Base-by-base conservation (phyloP, 2,797 vertebrate genomes). In the Mus minutoides region DNA sequence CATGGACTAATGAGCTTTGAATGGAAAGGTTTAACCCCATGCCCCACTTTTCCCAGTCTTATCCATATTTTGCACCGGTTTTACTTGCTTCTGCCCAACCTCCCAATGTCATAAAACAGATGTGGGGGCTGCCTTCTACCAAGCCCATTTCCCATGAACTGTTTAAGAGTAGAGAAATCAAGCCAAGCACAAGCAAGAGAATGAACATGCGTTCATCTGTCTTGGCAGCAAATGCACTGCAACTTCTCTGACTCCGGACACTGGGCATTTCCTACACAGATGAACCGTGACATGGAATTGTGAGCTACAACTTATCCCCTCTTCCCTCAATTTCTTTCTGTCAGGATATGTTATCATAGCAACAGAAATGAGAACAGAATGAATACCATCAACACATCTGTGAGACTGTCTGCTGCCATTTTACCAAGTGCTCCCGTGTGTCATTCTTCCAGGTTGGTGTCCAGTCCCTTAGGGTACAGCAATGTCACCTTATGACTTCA, bases 401-500 rank as follows among this genome's bases (percentile, higher is more conserved):
- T 46, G 58, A 49, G 46, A 69, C 79, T 5, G 24, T 84, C 26
- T 16, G 34, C 60, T 76, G 64, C 52, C 29, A 0, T 67, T 85
- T 94, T 34, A 29, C 34, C 85, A 49, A 37, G 60, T 1, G 17
- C 6, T 77, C 14, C 67, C 11, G 2, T 0, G 0, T 1, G 1
- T 3, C 19, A 9, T 24, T 80, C 13, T 43, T 87, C 46, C 12
- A 49, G 56, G 84, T 69, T 0, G 14, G 62, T 31, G 54, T 31
- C 22, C 54, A 21, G 1, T 16, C 52, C 67, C 64, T 94, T 3
- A 6, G 58, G 21, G 17, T 16, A 3, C 9, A 22, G 19, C 58
- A 13, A 6, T 11, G 6, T 46, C 71, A 64, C 19, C 37, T 75
- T 46, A 77, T 8, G 14, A 12, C 29, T 29, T 69, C 0, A 3